Percentiles rank a stretch among this genome's conserved stretches.
Conservation (phyloP, 2,888 invertebrate genomes). For the Sylvicola cinctus region DNA sequence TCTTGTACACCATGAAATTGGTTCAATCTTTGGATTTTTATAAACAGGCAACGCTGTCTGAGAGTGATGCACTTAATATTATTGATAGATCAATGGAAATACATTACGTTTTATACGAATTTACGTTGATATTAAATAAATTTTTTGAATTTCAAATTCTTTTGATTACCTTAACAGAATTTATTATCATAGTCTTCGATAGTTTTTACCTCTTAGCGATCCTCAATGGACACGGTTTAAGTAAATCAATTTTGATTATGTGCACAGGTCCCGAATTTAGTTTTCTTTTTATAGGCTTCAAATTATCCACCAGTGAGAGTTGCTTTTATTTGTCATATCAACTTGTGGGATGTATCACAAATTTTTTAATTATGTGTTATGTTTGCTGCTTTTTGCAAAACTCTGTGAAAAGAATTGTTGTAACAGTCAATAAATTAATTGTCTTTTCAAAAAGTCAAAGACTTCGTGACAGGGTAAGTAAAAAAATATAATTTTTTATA, state of each 20-base stretch:
- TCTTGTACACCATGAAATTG: too few species aligned
- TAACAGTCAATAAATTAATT: not conserved
- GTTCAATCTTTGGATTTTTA: too few species aligned
- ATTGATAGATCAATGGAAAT: conserved; percentile 1
- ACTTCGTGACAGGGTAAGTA: not conserved
- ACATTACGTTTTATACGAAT: not conserved
- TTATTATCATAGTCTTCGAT: not conserved
- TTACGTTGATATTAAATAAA: not conserved
- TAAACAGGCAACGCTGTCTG: too few species aligned
- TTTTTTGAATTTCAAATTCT: conserved; percentile 1
- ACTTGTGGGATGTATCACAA: not conserved
- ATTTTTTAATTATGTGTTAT: not conserved
- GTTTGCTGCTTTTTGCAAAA: not conserved
- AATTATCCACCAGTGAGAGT: not conserved
- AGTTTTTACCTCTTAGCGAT: not conserved
- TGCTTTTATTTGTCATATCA: not conserved
- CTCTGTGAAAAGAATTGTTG: not conserved
- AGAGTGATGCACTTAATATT: not conserved
- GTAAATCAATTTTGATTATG: not conserved
- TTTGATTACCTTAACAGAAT: not conserved
- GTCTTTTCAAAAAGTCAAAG: not conserved
- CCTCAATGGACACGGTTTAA: not conserved
- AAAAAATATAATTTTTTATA: not conserved
- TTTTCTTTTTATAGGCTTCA: not conserved
- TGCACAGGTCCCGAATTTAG: not conserved